Conservation (phyloP, 2,113 vertebrate species). For the Accipiter virgatus region DNA sequence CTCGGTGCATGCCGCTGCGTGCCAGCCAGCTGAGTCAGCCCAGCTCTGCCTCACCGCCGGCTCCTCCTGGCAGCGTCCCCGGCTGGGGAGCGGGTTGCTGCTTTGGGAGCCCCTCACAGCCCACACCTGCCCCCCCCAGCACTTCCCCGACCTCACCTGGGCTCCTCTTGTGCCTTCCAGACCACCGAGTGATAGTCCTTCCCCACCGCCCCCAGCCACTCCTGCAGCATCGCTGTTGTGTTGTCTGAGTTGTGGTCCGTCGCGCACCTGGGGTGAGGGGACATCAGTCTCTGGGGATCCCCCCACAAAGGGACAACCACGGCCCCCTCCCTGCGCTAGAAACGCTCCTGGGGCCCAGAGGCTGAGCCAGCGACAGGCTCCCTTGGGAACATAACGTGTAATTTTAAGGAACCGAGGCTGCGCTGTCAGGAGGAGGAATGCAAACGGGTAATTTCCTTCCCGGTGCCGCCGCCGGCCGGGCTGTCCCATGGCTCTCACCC, state of each 20-base stretch:
- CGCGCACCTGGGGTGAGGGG: conserved; percentile 77
- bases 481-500: fast-evolving
- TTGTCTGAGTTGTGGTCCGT: conserved; percentile 93
- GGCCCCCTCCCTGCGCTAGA: background rate
- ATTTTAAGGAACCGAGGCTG: background rate
- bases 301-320: background rate
- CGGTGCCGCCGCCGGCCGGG: fast-evolving
- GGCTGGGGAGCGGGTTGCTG: fast-evolving
- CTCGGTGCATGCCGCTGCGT: fast-evolving
- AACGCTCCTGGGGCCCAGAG: fast-evolving
- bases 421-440: fast-evolving
- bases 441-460: background rate
- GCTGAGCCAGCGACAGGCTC: background rate
- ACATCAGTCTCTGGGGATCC: background rate
- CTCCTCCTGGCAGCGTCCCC: background rate
- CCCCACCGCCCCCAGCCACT: conserved; percentile 86
- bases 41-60: fast-evolving
- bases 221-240: conserved; percentile 84
- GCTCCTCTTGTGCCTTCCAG: conserved; percentile 84
- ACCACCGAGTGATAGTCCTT: conserved; percentile 81
- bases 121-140: background rate
- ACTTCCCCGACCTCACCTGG: conserved; percentile 73
- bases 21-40: background rate
- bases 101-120: background rate
- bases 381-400: background rate